A percentile compares a stretch with the other conserved stretches of the same genome.
phyloP scores from a whole-genome alignment of 2,888 invertebrate species.

The Euclidia mi region DNA sequence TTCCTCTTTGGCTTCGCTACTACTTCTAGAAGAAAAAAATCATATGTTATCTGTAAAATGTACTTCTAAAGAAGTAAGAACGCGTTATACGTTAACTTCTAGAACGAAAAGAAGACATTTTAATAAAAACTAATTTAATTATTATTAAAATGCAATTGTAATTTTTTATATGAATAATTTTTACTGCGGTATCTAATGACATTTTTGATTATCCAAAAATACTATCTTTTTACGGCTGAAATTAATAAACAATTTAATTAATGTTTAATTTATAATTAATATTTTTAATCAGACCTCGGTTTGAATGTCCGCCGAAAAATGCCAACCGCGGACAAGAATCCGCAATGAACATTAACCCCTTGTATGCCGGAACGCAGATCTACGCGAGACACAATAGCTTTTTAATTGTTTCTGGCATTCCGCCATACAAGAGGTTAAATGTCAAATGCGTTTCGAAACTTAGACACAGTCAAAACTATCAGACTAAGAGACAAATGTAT shows the following conservation, averaged over 20 bases:
- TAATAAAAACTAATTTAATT: neutral
- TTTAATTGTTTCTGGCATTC: too few relatives aligned
- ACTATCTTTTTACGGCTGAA: neutral
- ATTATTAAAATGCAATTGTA: neutral
- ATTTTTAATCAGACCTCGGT: neutral
- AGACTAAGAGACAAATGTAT: too few relatives aligned
- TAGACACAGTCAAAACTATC: too few relatives aligned
- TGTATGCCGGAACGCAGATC: too few relatives aligned
- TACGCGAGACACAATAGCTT: too few relatives aligned
- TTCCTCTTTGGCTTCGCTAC: too few relatives aligned
- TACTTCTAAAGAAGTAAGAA: constrained; percentile 2
- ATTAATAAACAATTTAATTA: neutral
- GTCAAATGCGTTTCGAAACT: too few relatives aligned
- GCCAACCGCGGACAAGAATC: too few relatives aligned
- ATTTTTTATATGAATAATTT: neutral
- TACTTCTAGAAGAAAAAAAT: neutral
- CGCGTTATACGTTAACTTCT: neutral
- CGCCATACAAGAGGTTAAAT: too few relatives aligned
- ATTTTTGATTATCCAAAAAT: constrained; percentile 2
- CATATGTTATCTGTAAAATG: neutral
- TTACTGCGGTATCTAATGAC: neutral
- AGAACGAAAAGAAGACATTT: neutral
- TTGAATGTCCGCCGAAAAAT: neutral
- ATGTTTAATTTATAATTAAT: too few relatives aligned
- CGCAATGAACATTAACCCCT: too few relatives aligned